Base-by-base conservation (phyloP, 92 coral and sea anemone genomes). In the Micromussa lordhowensis region DNA sequence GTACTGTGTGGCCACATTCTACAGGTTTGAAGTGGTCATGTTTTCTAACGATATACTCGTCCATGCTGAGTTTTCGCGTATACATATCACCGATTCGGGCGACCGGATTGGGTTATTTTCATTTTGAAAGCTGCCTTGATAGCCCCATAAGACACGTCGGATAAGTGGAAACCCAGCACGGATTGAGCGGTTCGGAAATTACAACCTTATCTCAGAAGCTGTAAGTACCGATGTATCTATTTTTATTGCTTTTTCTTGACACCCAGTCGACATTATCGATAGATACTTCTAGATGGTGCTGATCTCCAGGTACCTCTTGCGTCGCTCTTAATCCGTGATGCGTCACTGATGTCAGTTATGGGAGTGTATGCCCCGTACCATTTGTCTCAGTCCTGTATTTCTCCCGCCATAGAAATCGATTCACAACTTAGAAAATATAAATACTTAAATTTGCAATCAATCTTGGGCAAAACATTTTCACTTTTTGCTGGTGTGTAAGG, bases 1-100 rank as follows among this genome's bases (percentile, higher is more conserved):
- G 57, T 74, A 78, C 38, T 10, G 95, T 90, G 84, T 82, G 28
- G 26, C 95, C 95, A 79, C 82, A 79, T 28, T 89, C 93, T 48
- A 91, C 95, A 6, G 86, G 59, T 14, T 78, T 63, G 44, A 90
- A 86, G 30, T 90, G 91, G 72, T 91, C 93, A 44, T 29, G 75
- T 16, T 31, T 66, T 51, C 17, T 77, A 34, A 80, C 49, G 48
- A 48, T 13, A 61, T 68, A 79, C 73, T 76, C 77, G 63, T 78
- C 76, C 4, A 72, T 68, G 5, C 79, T 82, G 28, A 3, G 18
- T 21, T 15, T 22, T 75, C 38, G 31, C 36, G 71, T 49, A 68
- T 88, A 88, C 72, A 89, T 69, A 61, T 59, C 69, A 17, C 73
- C 70, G 91, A 16, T 82, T 84, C 85, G 87, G 88, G 16, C 93